Evolutionary conservation across 2,888 invertebrate species (phyloP), one percentile per base, ranked within the genome.

Genomic region (Argyresthia albistria): DNA sequence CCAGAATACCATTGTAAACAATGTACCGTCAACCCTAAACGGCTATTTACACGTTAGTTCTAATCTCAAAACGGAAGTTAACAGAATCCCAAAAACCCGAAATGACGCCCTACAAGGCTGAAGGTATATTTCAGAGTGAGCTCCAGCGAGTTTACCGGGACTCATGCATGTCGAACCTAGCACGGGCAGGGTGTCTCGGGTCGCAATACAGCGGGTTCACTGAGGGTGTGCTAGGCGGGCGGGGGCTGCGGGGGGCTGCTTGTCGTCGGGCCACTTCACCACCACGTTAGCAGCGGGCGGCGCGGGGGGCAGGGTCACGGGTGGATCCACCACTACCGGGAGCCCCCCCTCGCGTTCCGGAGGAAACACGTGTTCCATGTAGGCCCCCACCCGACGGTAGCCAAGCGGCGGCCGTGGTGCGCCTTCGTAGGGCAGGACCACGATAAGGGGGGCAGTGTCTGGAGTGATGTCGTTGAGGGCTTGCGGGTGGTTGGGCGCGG

Each of bases 251-350:
- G 52, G 36, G 37, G 51, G 55, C 51, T 66, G 61, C 53, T 69
- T 58, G 55, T 78, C 76, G 56, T 80, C 76, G 15, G 86, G 82
- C 86, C 86, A 86, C 60, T 83, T 82, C 9, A 82, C 76, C 8
- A 83, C 82, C 6, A 80, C 76, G 58, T 79, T 78, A 46, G 71
- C 66, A 61, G 63, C 67, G 43, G 53, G 43, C 25, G 25, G 25
- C 1, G 73, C 65, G 4, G 80, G 66, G 1, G 83, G 82, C 47
- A 82, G 66, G 58, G 87, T 83, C 8, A 86, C 70, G 0, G 86
- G 86, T 1, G 83, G 81, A 52, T 86, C 86, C n/a, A 83, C 75
- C 1, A 81, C 65, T 1, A 81, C 74, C 1, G 83, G 81, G 36
- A 80, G 59, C 4, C 75, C 80, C 0, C 74, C 79, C 49, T 82